Evolutionary conservation across 2,113 vertebrate genomes (phyloP).

Genomic region (Heptranchias perlo): DNA sequence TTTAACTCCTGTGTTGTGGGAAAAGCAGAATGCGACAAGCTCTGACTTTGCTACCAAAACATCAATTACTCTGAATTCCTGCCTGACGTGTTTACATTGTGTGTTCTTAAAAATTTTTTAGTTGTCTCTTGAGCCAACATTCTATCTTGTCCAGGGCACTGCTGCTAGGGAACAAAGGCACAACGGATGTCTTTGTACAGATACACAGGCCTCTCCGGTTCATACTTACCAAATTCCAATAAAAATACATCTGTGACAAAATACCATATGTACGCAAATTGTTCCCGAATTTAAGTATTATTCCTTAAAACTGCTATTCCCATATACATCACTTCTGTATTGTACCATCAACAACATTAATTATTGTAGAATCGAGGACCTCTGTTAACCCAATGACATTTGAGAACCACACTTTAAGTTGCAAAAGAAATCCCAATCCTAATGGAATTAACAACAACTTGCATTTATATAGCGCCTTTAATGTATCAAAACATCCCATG

Average conservation of each 20-base stretch:
- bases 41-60: not conserved
- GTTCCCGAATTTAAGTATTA: too few relatives aligned
- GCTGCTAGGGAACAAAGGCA: not conserved
- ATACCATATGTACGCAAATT: too few relatives aligned
- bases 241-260: not conserved
- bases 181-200: not conserved
- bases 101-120: not conserved
- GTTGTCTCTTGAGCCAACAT: not conserved
- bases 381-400: not conserved
- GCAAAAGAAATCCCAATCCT: not conserved
- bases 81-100: conserved; percentile 6
- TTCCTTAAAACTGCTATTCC: too few relatives aligned
- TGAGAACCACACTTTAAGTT: not conserved
- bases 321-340: too few relatives aligned
- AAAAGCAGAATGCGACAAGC: not conserved
- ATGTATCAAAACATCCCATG: not conserved
- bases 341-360: not conserved
- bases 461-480: not conserved
- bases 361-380: not conserved
- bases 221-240: not conserved
- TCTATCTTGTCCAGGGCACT: not conserved
- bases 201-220: not conserved
- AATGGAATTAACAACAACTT: not conserved
- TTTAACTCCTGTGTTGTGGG: not conserved
- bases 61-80: not conserved